Conservation (phyloP, 2,113 vertebrate genomes). For the Antechinus flavipes region DNA sequence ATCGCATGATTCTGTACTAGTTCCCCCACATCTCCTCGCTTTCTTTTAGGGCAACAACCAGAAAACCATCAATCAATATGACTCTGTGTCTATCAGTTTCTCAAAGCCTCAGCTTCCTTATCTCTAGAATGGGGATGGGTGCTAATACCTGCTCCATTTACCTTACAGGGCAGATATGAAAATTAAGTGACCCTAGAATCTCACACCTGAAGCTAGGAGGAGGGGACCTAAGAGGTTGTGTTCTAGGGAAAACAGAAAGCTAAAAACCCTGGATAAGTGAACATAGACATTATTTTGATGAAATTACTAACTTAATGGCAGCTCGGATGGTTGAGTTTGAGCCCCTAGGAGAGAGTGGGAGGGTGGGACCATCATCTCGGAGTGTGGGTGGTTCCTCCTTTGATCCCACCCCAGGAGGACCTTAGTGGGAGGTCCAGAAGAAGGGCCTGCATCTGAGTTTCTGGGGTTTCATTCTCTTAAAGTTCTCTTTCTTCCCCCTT, state of each 20-base stretch:
- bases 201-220: background rate
- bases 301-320: background rate
- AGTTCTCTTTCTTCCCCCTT: constrained; percentile 26
- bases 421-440: background rate
- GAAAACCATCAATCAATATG: background rate
- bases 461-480: constrained; percentile 38
- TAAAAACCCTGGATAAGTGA: background rate
- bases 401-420: background rate
- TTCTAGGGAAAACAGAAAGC: background rate
- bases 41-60: background rate
- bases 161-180: background rate
- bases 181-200: background rate
- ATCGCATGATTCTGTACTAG: background rate
- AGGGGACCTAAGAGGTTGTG: background rate
- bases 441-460: constrained; percentile 20
- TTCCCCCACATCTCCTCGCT: background rate
- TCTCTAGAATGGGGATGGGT: background rate
- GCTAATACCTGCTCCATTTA: background rate
- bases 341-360: background rate
- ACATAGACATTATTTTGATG: background rate
- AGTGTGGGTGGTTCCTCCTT: background rate
- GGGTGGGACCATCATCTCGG: background rate
- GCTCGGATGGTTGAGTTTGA: background rate
- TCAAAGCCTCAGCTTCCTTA: background rate
- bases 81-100: background rate